These are phyloP conservation scores for Spea multiplicata DNA, from an alignment of 2,113 vertebrate species.

Conservation along the genomic window DNA sequence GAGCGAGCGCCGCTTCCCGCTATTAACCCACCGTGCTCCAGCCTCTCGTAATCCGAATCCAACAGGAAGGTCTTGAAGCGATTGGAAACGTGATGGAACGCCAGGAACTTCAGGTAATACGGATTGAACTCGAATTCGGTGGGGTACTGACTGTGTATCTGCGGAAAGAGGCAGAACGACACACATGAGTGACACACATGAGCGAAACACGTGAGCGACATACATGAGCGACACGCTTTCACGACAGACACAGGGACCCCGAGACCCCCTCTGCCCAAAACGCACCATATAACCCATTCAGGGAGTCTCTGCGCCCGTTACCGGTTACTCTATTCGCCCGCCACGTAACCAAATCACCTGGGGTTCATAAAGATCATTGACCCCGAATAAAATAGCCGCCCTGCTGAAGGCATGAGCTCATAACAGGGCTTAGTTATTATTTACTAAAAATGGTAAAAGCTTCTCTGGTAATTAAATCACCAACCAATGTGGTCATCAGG, in stretches of 20 bases:
- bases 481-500: constrained; percentile 55
- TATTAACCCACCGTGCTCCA: constrained; percentile 88
- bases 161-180: constrained; percentile 54
- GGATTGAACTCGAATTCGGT: constrained; percentile 98
- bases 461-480: constrained; percentile 61
- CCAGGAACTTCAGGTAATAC: constrained; percentile 96
- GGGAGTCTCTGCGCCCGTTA: too few species aligned
- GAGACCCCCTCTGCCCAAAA: too few species aligned
- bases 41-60: constrained; percentile 95
- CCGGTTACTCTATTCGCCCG: too few species aligned
- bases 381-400: too few species aligned
- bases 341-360: too few species aligned
- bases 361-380: too few species aligned
- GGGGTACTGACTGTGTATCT: constrained; percentile 92
- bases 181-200: constrained; percentile 11
- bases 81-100: constrained; percentile 95
- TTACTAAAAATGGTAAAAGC: constrained; percentile 23
- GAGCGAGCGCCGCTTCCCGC: background rate
- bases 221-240: background rate
- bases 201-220: too few species aligned
- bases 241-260: too few species aligned
- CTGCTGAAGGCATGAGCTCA: too few species aligned
- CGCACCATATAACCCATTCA: too few species aligned
- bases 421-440: background rate
- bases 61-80: constrained; percentile 97